Percentiles rank a stretch among this genome's conserved stretches.
Conservation (phyloP, 2,797 vertebrate species). For the Pelochelys cantorii region DNA sequence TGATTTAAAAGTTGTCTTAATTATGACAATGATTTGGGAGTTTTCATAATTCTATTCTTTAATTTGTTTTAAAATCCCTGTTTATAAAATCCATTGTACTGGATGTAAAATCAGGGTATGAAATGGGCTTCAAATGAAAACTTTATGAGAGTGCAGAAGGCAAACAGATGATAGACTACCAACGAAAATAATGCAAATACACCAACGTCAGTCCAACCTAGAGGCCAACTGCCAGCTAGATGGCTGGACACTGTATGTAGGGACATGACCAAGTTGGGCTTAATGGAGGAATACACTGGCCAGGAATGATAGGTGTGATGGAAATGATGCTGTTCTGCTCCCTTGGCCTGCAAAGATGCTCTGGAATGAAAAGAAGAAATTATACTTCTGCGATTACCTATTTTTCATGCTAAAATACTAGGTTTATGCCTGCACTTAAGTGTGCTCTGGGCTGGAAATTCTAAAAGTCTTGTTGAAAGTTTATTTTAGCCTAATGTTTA, state of each 20-base stretch:
- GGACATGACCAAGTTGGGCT: background rate
- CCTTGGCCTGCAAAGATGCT: background rate
- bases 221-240: background rate
- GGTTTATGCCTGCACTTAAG: constrained; percentile 21
- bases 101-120: background rate
- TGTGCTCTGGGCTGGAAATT: background rate
- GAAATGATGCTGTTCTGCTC: background rate
- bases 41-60: constrained; percentile 64
- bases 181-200: background rate
- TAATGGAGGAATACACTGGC: background rate
- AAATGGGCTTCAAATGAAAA: background rate
- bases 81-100: constrained; percentile 26
- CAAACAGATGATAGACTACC: background rate
- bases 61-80: constrained; percentile 58
- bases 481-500: constrained; percentile 9
- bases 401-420: background rate
- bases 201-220: background rate
- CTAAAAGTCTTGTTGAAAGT: constrained; percentile 33
- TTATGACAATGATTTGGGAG: constrained; percentile 55
- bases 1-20: constrained; percentile 61
- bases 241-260: background rate
- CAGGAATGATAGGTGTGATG: background rate
- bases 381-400: background rate
- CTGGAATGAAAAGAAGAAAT: background rate
- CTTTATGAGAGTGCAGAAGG: background rate